A percentile compares a stretch with the other conserved stretches of the same genome.
These are phyloP conservation scores for Eupeodes latifasciatus DNA, from an alignment of 2,888 invertebrate genomes.

Conservation along the genomic window DNA sequence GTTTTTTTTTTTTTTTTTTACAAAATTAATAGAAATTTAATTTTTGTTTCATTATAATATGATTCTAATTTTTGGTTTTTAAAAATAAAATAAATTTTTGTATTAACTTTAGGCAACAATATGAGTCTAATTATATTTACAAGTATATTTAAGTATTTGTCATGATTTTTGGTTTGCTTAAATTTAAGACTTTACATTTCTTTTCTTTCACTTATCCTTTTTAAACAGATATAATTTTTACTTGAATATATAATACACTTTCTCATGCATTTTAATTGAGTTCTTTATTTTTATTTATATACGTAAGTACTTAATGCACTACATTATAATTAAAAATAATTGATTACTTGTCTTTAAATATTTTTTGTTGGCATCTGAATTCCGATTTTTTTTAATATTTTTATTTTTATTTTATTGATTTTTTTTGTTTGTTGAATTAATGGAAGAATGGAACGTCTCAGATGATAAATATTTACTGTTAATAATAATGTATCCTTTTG, in stretches of 20 bases:
- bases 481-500: conserved; percentile 37
- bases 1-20: conserved; percentile 38
- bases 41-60: background rate
- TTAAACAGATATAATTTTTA: conserved; percentile 35
- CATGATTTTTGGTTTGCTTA: conserved; percentile 49
- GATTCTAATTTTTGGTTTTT: conserved; percentile 18
- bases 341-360: conserved; percentile 50
- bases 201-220: background rate
- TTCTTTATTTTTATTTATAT: background rate
- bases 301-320: conserved; percentile 33
- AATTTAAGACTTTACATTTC: conserved; percentile 60
- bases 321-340: conserved; percentile 58
- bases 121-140: conserved; percentile 69
- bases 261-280: conserved; percentile 12
- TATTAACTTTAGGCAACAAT: conserved; percentile 70
- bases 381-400: conserved; percentile 40
- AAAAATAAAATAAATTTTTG: conserved; percentile 28
- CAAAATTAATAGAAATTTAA: conserved; percentile 57
- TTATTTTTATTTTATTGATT: conserved; percentile 15
- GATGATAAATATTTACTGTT: conserved; percentile 64
- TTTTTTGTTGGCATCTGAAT: conserved; percentile 68
- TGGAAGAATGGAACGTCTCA: conserved; percentile 68
- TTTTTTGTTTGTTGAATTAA: conserved; percentile 22
- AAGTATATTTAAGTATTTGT: conserved; percentile 68
- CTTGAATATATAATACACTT: conserved; percentile 20